phyloP scores from a whole-genome alignment of 2,888 invertebrate species.

The Andrena camellia region DNA sequence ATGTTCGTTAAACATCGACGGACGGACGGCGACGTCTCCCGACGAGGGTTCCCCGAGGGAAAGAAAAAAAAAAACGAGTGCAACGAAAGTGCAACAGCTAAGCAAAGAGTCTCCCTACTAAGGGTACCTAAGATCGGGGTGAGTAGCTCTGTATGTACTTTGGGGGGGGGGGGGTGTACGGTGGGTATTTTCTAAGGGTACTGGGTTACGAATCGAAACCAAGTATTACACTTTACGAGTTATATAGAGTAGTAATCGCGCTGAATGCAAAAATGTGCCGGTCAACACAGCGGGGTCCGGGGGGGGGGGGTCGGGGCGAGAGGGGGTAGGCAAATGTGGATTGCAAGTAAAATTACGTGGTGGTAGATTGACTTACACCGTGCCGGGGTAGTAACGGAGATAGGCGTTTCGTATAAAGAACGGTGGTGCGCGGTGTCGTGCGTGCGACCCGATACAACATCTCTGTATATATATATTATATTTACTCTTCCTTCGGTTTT shows the following conservation, averaged over 20 bases:
- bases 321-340: background rate
- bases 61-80: constrained; percentile 55
- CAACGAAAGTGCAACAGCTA: constrained; percentile 69
- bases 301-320: background rate
- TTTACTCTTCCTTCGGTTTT: background rate
- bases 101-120: constrained; percentile 64
- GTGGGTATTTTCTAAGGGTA: constrained; percentile 54
- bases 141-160: constrained; percentile 67
- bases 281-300: constrained; percentile 10
- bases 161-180: constrained; percentile 50
- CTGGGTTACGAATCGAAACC: constrained; percentile 49
- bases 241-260: constrained; percentile 38
- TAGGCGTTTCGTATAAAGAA: constrained; percentile 36
- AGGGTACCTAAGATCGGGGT: constrained; percentile 59
- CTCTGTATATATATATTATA: constrained; percentile 26
- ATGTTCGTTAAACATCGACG: background rate
- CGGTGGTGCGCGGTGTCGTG: constrained; percentile 58
- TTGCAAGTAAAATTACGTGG: background rate
- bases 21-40: constrained; percentile 21
- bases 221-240: constrained; percentile 23
- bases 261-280: constrained; percentile 41
- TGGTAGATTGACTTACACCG: constrained; percentile 55
- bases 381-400: constrained; percentile 51
- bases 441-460: constrained; percentile 45
- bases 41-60: constrained; percentile 18